Percentiles rank a stretch among this genome's conserved stretches.
Conservation (phyloP, 2,113 vertebrate genomes). For the Etheostoma spectabile region DNA sequence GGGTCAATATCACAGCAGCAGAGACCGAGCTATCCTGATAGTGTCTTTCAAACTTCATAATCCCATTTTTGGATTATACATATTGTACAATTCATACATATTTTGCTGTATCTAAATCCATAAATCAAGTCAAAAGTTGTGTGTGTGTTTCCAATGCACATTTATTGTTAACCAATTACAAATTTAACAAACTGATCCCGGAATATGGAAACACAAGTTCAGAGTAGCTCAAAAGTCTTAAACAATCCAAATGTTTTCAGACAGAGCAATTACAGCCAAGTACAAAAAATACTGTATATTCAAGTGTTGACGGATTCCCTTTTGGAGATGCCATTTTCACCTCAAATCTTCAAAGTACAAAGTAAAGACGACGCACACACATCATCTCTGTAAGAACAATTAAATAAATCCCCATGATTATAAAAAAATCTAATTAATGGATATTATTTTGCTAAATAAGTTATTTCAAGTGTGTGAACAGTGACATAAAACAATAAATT, state of each 20-base stretch:
- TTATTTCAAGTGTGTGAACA: conserved; percentile 41
- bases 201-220: conserved; percentile 33
- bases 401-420: conserved; percentile 15
- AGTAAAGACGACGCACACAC: conserved; percentile 12
- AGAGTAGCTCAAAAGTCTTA: conserved; percentile 6
- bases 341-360: conserved; percentile 19
- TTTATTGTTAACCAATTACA: conserved; percentile 62
- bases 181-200: conserved; percentile 26
- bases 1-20: neutral
- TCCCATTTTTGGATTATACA: neutral
- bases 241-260: conserved; percentile 28
- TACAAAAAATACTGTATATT: conserved; percentile 55
- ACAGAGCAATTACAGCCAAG: conserved; percentile 39
- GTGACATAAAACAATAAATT: conserved; percentile 30
- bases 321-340: conserved; percentile 13
- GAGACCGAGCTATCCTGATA: neutral
- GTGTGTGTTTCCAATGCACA: conserved; percentile 39
- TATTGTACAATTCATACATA: neutral
- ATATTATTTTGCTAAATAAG: conserved; percentile 10
- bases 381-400: neutral
- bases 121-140: conserved; percentile 1
- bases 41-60: neutral
- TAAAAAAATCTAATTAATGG: conserved; percentile 24
- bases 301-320: conserved; percentile 34
- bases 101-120: neutral